Percentiles rank a stretch among this genome's conserved stretches.
These are phyloP conservation scores for Melinaea marsaeus DNA, from an alignment of 2,888 invertebrate genomes.

Conservation along the genomic window DNA sequence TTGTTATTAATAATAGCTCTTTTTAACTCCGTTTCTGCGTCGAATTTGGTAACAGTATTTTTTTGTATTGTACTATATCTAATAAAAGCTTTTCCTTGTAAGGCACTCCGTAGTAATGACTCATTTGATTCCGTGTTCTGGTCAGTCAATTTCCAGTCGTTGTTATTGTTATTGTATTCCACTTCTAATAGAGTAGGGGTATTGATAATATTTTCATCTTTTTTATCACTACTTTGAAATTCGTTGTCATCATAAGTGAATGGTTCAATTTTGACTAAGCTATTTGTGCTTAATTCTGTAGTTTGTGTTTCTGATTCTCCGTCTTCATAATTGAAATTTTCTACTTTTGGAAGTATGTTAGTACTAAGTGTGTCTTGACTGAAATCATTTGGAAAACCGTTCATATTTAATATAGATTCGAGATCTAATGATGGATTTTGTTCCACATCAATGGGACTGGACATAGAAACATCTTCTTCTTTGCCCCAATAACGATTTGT, in stretches of 20 bases:
- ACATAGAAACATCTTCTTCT: constrained; percentile 80
- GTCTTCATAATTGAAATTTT: constrained; percentile 86
- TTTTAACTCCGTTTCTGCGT: constrained; percentile 61
- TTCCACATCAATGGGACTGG: constrained; percentile 79
- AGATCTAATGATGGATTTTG: constrained; percentile 83
- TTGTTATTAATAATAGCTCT: constrained; percentile 68
- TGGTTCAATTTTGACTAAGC: constrained; percentile 72
- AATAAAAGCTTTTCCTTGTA: constrained; percentile 86
- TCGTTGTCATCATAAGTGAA: constrained; percentile 66
- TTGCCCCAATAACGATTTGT: constrained; percentile 82
- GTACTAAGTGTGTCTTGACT: constrained; percentile 75
- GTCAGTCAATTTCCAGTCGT: constrained; percentile 89
- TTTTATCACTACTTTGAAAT: constrained; percentile 62
- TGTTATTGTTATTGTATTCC: constrained; percentile 85
- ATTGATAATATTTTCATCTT: constrained; percentile 68
- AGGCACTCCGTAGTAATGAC: constrained; percentile 87
- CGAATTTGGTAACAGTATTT: constrained; percentile 67
- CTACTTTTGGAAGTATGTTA: constrained; percentile 81
- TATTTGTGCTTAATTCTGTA: constrained; percentile 81
- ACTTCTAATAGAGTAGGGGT: constrained; percentile 75
- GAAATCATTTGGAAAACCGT: constrained; percentile 78
- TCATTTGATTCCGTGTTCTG: constrained; percentile 83
- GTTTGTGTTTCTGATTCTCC: constrained; percentile 87
- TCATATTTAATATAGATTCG: constrained; percentile 87
- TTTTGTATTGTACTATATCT: constrained; percentile 78